Evolutionary conservation across 2,888 invertebrate genomes (phyloP), one percentile per base, ranked within the genome.

Genomic region (Oligia fasciuncula): DNA sequence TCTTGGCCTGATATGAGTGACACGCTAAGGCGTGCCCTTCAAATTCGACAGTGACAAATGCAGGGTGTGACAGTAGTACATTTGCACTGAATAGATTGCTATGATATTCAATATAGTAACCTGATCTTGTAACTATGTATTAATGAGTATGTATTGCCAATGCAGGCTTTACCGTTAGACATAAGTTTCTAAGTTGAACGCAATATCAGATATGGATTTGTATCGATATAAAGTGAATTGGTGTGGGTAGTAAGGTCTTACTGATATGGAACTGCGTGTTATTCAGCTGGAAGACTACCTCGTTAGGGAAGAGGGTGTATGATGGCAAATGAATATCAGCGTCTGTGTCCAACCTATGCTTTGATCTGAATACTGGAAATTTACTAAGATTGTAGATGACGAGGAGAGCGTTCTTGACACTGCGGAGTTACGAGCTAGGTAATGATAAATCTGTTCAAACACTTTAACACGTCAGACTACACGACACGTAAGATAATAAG

Each of bases 201-300:
- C 35, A 14, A 43, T 65, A 60, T 60, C 49, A 79, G 40, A 57
- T 49, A 29, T 62, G 14, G 3, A 85, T 84, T 40, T 14, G 19
- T 54, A 63, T 67, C 46, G 54, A 57, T 73, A 60, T 46, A 2
- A 40, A 62, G 2, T 46, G 35, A 60, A 84, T 19, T 57, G 4
- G 57, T 51, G 77, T 83, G 35, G 60, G n/a, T n/a, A 40, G 57
- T 66, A 82, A 83, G 68, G 63, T 78, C 78, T 51, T 4, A 73
- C n/a, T 81, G 17, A 62, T 35, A 71, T 72, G 9, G 29, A 43
- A 40, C 14, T n/a, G 19, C 54, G 23, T 65, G 13, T 54, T 77
- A 40, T 63, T 35, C 4, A 75, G 40, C 29, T 40, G 1, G 23
- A 14, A 19, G 14, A 35, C 43, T 35, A 76, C 5, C 4, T 65